Evolutionary conservation across 2,888 invertebrate genomes (phyloP).

Genomic region (Dromius quadrimaculatus): DNA sequence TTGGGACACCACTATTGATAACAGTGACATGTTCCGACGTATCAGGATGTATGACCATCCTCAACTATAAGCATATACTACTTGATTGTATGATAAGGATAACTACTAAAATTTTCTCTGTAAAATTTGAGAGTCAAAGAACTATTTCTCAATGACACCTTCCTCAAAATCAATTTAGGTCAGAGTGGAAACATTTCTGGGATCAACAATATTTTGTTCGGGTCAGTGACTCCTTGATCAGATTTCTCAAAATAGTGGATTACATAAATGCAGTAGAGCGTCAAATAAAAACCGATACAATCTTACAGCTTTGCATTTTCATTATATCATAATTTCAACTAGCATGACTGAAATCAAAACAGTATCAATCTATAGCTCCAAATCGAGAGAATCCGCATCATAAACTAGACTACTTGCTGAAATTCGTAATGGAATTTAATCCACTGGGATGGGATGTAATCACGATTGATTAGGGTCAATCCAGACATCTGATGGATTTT

Average conservation of each 20-base stretch:
- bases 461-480: slow-evolving; percentile 25
- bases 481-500: too few relatives aligned
- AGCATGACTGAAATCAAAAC: slow-evolving; percentile 37
- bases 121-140: too few relatives aligned
- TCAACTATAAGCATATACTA: too few relatives aligned
- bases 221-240: slow-evolving; percentile 13
- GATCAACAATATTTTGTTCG: background rate
- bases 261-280: slow-evolving; percentile 5
- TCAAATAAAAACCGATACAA: slow-evolving; percentile 22
- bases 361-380: slow-evolving; percentile 1
- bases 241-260: slow-evolving; percentile 7
- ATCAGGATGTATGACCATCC: too few relatives aligned
- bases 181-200: background rate
- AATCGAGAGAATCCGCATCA: background rate
- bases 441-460: slow-evolving; percentile 27
- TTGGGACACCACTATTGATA: too few relatives aligned
- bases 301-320: slow-evolving; percentile 13
- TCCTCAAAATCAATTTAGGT: slow-evolving; percentile 23
- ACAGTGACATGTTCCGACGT: too few relatives aligned
- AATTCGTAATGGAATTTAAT: slow-evolving; percentile 27
- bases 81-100: too few relatives aligned
- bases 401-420: slow-evolving; percentile 19
- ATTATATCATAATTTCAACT: slow-evolving; percentile 20
- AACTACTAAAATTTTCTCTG: too few relatives aligned
- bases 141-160: too few relatives aligned